A percentile compares a stretch with the other conserved stretches of the same genome.
phyloP scores from a whole-genome alignment of 2,113 vertebrate species.

The Strix uralensis region DNA sequence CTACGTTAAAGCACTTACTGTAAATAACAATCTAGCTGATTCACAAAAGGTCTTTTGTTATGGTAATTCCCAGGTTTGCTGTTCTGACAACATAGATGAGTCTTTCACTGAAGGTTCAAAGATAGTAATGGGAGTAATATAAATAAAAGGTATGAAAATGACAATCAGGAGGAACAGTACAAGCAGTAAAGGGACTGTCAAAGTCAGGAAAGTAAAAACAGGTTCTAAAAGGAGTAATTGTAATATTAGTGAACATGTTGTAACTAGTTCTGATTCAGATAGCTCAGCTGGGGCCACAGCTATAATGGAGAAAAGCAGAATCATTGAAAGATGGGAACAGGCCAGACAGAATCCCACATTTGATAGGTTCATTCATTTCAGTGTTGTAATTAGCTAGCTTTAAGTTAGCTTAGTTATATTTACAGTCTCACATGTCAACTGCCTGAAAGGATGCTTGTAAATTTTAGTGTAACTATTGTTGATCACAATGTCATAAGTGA shows the following conservation, averaged over 20 bases:
- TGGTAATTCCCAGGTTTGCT: not conserved
- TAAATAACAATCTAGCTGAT: not conserved
- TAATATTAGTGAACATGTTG: not conserved
- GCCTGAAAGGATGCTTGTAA: not conserved
- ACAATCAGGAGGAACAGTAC: not conserved
- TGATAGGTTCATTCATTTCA: not conserved
- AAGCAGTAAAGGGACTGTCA: slow-evolving; percentile 1
- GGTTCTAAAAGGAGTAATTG: not conserved
- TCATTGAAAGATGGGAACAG: not conserved
- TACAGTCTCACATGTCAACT: not conserved
- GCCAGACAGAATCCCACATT: not conserved
- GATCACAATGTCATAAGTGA: not conserved
- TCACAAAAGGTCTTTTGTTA: not conserved
- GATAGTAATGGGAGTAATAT: slow-evolving; percentile 1
- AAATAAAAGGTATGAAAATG: slow-evolving; percentile 23
- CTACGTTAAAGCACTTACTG: not conserved
- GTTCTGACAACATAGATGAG: not conserved
- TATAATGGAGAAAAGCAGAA: not conserved
- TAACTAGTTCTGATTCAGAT: not conserved
- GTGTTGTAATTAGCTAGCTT: not conserved
- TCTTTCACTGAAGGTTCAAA: not conserved
- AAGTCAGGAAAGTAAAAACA: not conserved
- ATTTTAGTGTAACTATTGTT: not conserved
- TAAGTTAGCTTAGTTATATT: not conserved
- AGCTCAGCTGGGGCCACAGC: not conserved